Evolutionary conservation across 2,888 invertebrate species (phyloP).

Genomic region (Parthenolecanium corni): DNA sequence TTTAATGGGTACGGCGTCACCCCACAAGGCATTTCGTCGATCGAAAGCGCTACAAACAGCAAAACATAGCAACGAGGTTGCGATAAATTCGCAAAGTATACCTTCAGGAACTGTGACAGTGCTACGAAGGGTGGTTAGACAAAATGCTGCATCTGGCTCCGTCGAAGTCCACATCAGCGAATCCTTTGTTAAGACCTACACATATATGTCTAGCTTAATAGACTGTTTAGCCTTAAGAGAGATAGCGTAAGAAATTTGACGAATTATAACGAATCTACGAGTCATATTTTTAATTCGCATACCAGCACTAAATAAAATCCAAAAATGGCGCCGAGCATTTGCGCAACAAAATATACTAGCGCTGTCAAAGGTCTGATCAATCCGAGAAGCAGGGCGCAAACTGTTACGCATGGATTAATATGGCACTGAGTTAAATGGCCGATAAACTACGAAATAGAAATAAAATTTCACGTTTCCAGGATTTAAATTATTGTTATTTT

Average conservation of each 20-base stretch:
- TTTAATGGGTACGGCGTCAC: constrained; percentile 39
- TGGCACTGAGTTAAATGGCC: constrained; percentile 69
- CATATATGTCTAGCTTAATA: too few relatives aligned
- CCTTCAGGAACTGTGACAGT: constrained; percentile 35
- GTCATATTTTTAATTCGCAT: constrained; percentile 26
- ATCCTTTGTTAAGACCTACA: too few relatives aligned
- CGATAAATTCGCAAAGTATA: constrained; percentile 38
- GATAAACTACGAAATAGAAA: constrained; percentile 44
- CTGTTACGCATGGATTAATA: constrained; percentile 63
- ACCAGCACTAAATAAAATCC: constrained; percentile 58
- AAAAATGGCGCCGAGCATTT: constrained; percentile 53
- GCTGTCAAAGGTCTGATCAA: constrained; percentile 46
- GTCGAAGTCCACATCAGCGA: too few relatives aligned
- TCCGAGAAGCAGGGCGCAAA: constrained; percentile 51
- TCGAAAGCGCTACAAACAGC: constrained; percentile 40
- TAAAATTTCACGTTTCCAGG: too few relatives aligned
- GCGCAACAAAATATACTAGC: constrained; percentile 50
- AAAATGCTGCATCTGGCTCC: neutral
- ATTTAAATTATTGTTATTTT: neutral
- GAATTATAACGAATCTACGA: too few relatives aligned
- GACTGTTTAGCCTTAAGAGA: too few relatives aligned
- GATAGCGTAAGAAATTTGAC: too few relatives aligned
- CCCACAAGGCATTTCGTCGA: constrained; percentile 36
- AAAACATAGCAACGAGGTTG: constrained; percentile 39
- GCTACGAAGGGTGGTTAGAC: neutral